Evolutionary conservation across 2,888 invertebrate genomes (phyloP).

Genomic region (Timema podura): DNA sequence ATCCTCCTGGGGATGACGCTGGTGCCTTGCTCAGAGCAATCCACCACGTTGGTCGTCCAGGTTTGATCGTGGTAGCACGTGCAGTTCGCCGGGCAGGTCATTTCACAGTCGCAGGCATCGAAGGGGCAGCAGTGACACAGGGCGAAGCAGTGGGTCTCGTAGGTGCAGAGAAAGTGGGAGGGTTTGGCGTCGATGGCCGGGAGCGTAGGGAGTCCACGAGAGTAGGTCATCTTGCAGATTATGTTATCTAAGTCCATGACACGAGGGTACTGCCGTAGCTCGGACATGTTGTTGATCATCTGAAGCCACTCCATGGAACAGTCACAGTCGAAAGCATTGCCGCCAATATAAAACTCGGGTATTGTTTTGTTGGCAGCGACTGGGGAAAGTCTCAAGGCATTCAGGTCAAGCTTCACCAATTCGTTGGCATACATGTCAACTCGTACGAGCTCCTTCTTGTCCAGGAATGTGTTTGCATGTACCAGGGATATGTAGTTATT

Average conservation of each 20-base stretch:
- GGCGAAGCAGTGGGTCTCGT: conserved; percentile 90
- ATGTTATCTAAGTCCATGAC: conserved; percentile 87
- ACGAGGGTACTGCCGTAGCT: conserved; percentile 72
- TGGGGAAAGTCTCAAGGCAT: conserved; percentile 72
- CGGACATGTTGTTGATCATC: conserved; percentile 80
- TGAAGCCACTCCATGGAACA: conserved; percentile 96
- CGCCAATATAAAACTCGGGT: conserved; percentile 86
- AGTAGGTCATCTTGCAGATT: conserved; percentile 81
- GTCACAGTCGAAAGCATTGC: conserved; percentile 91
- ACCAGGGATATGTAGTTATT: conserved; percentile 80
- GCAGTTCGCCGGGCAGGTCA: conserved; percentile 92
- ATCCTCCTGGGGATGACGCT: conserved; percentile 76
- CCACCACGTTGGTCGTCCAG: conserved; percentile 90
- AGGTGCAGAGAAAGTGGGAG: conserved; percentile 85
- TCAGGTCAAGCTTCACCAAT: conserved; percentile 74
- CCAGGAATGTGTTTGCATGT: conserved; percentile 79
- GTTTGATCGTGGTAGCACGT: conserved; percentile 92
- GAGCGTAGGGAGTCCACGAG: conserved; percentile 74
- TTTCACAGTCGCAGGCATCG: conserved; percentile 94
- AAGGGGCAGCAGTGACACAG: conserved; percentile 95
- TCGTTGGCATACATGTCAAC: conserved; percentile 89
- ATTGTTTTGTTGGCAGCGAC: conserved; percentile 68
- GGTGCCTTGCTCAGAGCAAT: conserved; percentile 78
- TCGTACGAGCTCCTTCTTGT: conserved; percentile 77
- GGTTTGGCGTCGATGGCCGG: conserved; percentile 71